phyloP scores from a whole-genome alignment of 2,888 invertebrate genomes.

The Zonitis immaculata region DNA sequence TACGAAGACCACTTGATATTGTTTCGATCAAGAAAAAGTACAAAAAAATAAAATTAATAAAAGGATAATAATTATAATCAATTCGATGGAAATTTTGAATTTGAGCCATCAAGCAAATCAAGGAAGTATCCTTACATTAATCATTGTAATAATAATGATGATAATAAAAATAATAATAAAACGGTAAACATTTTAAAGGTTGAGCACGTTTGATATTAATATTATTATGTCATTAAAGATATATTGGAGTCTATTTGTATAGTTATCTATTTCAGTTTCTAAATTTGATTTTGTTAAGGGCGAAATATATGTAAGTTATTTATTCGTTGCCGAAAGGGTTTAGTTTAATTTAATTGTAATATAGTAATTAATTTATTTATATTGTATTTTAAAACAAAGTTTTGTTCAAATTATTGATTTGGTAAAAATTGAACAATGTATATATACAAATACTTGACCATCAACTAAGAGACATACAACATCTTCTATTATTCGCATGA shows the following conservation, averaged over 20 bases:
- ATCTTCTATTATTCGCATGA: conserved; percentile 51
- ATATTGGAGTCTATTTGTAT: not conserved
- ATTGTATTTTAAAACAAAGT: not conserved
- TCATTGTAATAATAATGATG: not conserved
- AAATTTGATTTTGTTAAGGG: not conserved
- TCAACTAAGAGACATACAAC: conserved; percentile 38
- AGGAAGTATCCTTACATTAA: not conserved
- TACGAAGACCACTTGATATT: conserved; percentile 34
- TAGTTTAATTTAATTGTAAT: not conserved
- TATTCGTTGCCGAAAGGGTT: not conserved
- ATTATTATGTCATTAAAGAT: not conserved
- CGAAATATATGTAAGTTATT: conserved; percentile 2
- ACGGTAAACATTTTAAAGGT: not conserved
- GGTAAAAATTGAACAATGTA: conserved; percentile 32
- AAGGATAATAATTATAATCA: conserved; percentile 3
- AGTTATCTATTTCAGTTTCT: not conserved
- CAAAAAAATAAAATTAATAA: not conserved
- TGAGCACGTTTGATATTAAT: not conserved
- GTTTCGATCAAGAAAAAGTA: conserved; percentile 14
- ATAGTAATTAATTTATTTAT: not conserved
- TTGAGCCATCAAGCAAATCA: no score
- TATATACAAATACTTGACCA: conserved; percentile 33
- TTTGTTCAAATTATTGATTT: conserved; percentile 29
- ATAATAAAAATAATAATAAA: not conserved
- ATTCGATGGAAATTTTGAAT: not conserved